Evolutionary conservation across 1,140 invertebrate genomes (phyloP).

Genomic region (Alviniconcha marisindica): DNA sequence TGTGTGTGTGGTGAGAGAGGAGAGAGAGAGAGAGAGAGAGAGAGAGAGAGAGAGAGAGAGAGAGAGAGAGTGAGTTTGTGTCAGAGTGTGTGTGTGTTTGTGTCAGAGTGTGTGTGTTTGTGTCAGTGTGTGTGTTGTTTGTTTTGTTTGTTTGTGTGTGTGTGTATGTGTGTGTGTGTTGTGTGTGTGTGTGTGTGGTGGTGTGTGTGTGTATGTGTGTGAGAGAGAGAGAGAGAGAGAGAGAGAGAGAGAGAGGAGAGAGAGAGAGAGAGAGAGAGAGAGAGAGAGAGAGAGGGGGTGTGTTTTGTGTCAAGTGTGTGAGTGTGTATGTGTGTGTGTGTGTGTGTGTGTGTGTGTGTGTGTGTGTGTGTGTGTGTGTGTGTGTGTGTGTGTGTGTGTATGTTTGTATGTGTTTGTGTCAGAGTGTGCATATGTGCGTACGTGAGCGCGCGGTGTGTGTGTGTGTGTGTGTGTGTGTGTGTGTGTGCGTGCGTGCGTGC

Average conservation of each 20-base stretch:
- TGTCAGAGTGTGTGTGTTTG: background rate
- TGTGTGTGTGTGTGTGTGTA: conserved; percentile 26
- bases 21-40: no score
- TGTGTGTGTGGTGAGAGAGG: no score
- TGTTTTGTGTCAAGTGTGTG: no score
- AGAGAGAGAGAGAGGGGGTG: no score
- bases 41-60: no score
- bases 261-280: background rate
- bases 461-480: no score
- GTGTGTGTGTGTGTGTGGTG: conserved; percentile 4
- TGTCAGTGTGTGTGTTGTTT: background rate
- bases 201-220: conserved; percentile 20
- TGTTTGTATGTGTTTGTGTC: conserved; percentile 28
- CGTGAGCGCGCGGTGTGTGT: no score
- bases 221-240: background rate
- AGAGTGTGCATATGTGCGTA: conserved; percentile 13
- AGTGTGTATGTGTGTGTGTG: conserved; percentile 29
- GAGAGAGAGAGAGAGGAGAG: background rate
- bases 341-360: conserved; percentile 32
- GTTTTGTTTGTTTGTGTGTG: background rate
- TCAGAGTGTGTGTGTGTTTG: no score
- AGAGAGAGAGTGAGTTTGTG: no score
- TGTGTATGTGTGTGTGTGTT: background rate
- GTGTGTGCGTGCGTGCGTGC: no score
- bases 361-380: conserved; percentile 20